These are phyloP conservation scores for Limnephilus marmoratus DNA, from an alignment of 2,888 invertebrate species.

Conservation along the genomic window DNA sequence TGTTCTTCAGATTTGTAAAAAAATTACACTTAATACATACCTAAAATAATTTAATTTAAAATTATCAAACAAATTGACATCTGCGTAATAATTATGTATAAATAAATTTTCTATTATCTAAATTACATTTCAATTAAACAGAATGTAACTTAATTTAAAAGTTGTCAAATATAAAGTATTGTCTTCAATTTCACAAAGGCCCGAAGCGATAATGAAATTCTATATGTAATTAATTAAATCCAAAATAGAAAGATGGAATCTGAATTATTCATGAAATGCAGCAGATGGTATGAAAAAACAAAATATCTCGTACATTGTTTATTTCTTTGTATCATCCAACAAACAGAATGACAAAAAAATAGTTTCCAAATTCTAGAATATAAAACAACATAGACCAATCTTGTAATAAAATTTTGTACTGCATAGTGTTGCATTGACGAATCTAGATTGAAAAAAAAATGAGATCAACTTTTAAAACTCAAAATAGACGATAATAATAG, in stretches of 20 bases:
- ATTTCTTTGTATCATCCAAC: neutral
- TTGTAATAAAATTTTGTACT: slow-evolving; percentile 4
- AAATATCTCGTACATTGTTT: neutral
- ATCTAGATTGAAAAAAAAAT: slow-evolving; percentile 25
- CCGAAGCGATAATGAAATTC: slow-evolving; percentile 2
- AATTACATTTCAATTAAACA: slow-evolving; percentile 38
- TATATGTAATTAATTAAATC: neutral
- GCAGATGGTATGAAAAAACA: neutral
- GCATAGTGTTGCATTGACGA: neutral
- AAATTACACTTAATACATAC: slow-evolving; percentile 23
- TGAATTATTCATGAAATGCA: neutral
- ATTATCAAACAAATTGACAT: slow-evolving; percentile 43
- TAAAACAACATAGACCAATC: neutral
- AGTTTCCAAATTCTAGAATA: neutral
- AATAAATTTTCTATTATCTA: slow-evolving; percentile 42
- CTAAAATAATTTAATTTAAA: slow-evolving; percentile 50
- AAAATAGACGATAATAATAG: neutral
- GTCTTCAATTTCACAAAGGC: slow-evolving; percentile 15
- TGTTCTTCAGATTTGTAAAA: neutral
- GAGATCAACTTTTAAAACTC: slow-evolving; percentile 45
- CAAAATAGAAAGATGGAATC: neutral
- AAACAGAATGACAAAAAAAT: neutral
- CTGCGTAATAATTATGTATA: slow-evolving; percentile 18
- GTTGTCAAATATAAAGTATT: slow-evolving; percentile 28
- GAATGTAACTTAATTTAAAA: slow-evolving; percentile 25